These are phyloP conservation scores for Orthosia gothica DNA, from an alignment of 2,888 invertebrate species.

Conservation along the genomic window DNA sequence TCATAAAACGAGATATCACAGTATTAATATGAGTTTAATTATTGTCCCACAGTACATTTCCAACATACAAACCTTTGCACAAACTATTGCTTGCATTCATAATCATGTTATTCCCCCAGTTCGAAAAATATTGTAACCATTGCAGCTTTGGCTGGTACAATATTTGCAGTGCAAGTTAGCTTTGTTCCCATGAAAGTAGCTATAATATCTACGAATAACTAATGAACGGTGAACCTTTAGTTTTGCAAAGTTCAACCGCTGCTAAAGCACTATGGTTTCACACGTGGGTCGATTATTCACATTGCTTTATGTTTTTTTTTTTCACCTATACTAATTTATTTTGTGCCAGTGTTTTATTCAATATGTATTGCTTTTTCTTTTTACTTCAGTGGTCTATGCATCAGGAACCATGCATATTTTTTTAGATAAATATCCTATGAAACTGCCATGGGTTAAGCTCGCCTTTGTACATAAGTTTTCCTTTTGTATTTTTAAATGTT, in stretches of 20 bases:
- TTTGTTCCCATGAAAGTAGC: conserved; percentile 14
- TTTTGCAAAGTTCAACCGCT: conserved; percentile 31
- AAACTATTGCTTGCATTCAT: conserved; percentile 27
- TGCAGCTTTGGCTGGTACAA: conserved; percentile 35
- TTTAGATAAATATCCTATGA: too few relatives aligned
- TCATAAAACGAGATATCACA: background rate
- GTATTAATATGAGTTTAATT: conserved; percentile 1
- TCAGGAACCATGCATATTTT: too few relatives aligned
- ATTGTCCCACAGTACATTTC: background rate
- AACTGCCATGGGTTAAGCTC: too few relatives aligned
- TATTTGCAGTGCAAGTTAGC: conserved; percentile 52
- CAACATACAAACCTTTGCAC: background rate
- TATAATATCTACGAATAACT: conserved; percentile 30
- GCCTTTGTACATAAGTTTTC: too few relatives aligned
- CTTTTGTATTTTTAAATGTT: too few relatives aligned
- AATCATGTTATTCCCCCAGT: conserved; percentile 17
- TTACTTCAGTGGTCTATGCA: too few relatives aligned
- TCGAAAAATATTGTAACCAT: conserved; percentile 41
- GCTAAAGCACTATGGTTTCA: background rate
- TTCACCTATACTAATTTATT: too few relatives aligned
- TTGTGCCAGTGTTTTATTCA: too few relatives aligned
- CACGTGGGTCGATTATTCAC: conserved; percentile 3
- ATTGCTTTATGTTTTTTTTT: background rate
- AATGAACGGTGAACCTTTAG: conserved; percentile 34
- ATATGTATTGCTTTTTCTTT: too few relatives aligned